These are phyloP conservation scores for Formicarius rufipectus DNA, from an alignment of 2,113 vertebrate species.

Conservation along the genomic window DNA sequence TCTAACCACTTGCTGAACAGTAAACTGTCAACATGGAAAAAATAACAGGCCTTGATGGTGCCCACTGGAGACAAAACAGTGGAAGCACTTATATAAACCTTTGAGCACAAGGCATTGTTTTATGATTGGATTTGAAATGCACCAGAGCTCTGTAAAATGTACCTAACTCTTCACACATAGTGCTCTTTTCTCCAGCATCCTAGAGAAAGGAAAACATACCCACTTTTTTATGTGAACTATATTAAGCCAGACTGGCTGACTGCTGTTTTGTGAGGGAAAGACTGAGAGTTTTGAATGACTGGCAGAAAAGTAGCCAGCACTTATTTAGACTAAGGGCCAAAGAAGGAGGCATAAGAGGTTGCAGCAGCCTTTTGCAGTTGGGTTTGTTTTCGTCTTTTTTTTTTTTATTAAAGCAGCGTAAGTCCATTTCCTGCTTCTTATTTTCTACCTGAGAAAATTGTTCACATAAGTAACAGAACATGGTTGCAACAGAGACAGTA, in stretches of 20 bases:
- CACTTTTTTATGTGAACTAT: neutral
- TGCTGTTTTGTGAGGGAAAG: neutral
- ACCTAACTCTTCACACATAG: neutral
- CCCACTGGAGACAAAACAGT: neutral
- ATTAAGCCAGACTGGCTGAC: neutral
- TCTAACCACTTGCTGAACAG: neutral
- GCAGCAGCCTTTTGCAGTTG: neutral
- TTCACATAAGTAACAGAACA: neutral
- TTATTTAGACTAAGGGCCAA: neutral
- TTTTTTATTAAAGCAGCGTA: neutral
- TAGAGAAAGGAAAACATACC: neutral
- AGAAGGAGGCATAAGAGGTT: neutral
- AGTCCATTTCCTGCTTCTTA: neutral
- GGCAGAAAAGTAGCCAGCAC: neutral
- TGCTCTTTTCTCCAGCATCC: neutral
- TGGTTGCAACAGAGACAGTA: neutral
- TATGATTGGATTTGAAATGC: constrained; percentile 13
- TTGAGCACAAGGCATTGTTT: neutral
- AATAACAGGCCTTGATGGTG: neutral
- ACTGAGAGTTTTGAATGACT: neutral
- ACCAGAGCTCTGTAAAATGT: neutral
- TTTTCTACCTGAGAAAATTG: neutral
- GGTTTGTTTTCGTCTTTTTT: neutral
- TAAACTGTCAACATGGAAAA: neutral
- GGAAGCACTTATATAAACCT: neutral